Percentiles rank a stretch among this genome's conserved stretches.
Evolutionary conservation across 2,113 vertebrate species (phyloP).

Genomic region (Mesembrinibis cayennensis): DNA sequence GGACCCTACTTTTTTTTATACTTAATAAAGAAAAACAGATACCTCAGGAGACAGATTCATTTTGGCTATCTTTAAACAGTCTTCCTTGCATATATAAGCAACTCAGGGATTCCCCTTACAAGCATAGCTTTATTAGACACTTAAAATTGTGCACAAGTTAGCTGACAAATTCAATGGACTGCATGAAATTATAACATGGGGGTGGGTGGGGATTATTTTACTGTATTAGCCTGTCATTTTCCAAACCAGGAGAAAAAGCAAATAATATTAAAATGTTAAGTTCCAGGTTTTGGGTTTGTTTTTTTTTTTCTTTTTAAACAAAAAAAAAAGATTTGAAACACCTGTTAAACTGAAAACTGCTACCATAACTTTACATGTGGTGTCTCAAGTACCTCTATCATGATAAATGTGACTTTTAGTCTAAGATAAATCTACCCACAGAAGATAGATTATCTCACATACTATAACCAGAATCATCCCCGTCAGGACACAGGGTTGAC

Average conservation of each 20-base stretch:
- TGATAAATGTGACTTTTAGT: background rate
- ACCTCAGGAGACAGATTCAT: background rate
- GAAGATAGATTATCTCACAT: background rate
- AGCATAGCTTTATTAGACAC: background rate
- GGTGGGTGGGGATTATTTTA: background rate
- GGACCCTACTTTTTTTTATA: background rate
- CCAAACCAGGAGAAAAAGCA: background rate
- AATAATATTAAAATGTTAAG: background rate
- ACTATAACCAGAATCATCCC: background rate
- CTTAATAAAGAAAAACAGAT: background rate
- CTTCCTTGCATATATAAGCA: background rate
- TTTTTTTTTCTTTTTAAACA: background rate
- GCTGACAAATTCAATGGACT: background rate
- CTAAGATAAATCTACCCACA: background rate
- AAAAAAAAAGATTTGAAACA: background rate
- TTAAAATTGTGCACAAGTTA: background rate
- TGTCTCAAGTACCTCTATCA: background rate
- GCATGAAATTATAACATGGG: background rate
- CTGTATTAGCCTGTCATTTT: background rate
- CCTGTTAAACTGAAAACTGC: background rate
- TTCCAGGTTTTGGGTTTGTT: accelerated
- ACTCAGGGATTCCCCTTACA: background rate
- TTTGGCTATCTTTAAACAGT: background rate
- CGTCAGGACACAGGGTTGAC: background rate
- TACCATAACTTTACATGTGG: background rate